Conservation (phyloP, 2,113 vertebrate genomes). For the Chaetodon auriga region DNA sequence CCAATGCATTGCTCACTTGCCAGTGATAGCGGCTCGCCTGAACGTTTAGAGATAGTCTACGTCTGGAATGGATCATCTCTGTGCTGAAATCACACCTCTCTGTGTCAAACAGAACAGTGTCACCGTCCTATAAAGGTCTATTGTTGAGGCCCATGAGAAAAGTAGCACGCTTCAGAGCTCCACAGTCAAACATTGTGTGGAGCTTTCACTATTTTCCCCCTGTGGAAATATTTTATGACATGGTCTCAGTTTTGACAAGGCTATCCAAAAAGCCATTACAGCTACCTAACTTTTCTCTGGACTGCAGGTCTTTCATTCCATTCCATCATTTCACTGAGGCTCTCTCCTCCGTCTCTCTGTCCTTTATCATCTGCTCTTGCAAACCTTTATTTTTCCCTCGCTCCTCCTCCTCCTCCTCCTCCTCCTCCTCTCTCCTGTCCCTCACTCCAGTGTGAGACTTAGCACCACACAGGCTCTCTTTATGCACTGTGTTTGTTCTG, state of each 20-base stretch:
- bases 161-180: constrained; percentile 44
- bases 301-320: constrained; percentile 23
- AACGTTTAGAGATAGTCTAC: background rate
- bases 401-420: background rate
- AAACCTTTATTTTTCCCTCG: constrained; percentile 14
- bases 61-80: constrained; percentile 44
- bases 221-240: constrained; percentile 58
- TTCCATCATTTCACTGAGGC: constrained; percentile 41
- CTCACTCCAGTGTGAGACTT: constrained; percentile 64
- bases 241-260: constrained; percentile 55
- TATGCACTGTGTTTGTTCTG: constrained; percentile 69
- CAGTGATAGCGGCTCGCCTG: background rate
- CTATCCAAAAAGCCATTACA: constrained; percentile 34
- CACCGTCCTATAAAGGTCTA: constrained; percentile 45
- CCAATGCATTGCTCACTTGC: background rate
- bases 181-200: constrained; percentile 44
- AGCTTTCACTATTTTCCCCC: background rate
- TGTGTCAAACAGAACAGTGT: constrained; percentile 41
- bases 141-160: constrained; percentile 56
- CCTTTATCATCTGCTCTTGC: constrained; percentile 16
- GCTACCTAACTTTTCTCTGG: background rate
- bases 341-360: background rate
- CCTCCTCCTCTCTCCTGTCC: constrained; percentile 33
- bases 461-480: constrained; percentile 68
- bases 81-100: constrained; percentile 55